Percentiles rank a stretch among this genome's conserved stretches.
Evolutionary conservation across 2,888 invertebrate genomes (phyloP).

Genomic region (Pegoplata infirma): DNA sequence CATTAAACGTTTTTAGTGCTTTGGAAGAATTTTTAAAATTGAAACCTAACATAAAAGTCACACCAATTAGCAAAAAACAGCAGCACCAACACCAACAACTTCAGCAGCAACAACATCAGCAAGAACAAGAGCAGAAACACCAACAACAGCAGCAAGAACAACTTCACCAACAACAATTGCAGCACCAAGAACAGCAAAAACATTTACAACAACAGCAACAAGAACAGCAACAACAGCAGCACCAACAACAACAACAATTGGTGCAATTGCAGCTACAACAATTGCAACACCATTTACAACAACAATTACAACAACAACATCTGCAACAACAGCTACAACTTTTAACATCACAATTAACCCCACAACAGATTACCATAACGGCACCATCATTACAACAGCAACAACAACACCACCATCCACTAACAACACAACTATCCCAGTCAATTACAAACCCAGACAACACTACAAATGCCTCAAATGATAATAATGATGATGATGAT

Average conservation of each 20-base stretch:
- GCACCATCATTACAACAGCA: slow-evolving; percentile 52
- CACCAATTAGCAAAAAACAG: slow-evolving; percentile 68
- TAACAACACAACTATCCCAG: slow-evolving; percentile 47
- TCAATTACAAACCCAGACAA: slow-evolving; percentile 66
- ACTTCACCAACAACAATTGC: slow-evolving; percentile 57
- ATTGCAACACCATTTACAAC: slow-evolving; percentile 66
- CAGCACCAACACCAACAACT: slow-evolving; percentile 47
- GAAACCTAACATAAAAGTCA: slow-evolving; percentile 77
- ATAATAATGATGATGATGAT: slow-evolving; percentile 64
- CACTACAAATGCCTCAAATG: slow-evolving; percentile 46
- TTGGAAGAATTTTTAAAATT: slow-evolving; percentile 76
- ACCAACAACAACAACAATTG: slow-evolving; percentile 65
- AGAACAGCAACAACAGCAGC: slow-evolving; percentile 57
- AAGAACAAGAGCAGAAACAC: slow-evolving; percentile 55
- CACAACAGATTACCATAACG: slow-evolving; percentile 64
- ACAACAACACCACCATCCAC: too few species aligned
- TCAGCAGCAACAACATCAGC: slow-evolving; percentile 47
- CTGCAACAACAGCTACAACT: slow-evolving; percentile 68
- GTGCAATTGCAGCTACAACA: slow-evolving; percentile 64
- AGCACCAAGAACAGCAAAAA: slow-evolving; percentile 57
- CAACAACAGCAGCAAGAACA: slow-evolving; percentile 63
- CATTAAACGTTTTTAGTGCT: slow-evolving; percentile 65
- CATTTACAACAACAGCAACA: slow-evolving; percentile 52
- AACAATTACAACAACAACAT: slow-evolving; percentile 69
- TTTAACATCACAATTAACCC: slow-evolving; percentile 64